Conservation (phyloP, 2,113 vertebrate genomes). For the Oxyura jamaicensis region DNA sequence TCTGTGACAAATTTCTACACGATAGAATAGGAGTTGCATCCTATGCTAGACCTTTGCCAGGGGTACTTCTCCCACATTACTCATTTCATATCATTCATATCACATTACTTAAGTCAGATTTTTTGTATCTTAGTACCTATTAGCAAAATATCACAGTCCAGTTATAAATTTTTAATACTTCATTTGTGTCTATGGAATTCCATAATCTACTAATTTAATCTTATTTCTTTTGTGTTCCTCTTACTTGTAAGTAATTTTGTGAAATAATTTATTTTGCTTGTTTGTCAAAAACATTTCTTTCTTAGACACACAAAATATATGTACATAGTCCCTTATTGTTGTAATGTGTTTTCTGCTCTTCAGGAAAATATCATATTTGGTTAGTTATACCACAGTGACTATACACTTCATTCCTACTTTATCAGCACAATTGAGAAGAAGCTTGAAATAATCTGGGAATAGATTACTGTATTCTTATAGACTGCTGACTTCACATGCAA, state of each 20-base stretch:
- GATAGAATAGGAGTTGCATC: accelerated
- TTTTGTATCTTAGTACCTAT: background rate
- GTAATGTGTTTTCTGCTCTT: background rate
- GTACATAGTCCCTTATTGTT: too few species aligned
- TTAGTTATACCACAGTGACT: background rate
- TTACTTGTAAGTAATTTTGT: background rate
- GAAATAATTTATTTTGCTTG: background rate
- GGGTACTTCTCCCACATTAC: background rate
- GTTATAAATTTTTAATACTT: background rate
- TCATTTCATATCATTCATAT: background rate
- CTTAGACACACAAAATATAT: background rate
- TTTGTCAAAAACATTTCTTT: background rate
- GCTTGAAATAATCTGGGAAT: background rate
- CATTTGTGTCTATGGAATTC: background rate
- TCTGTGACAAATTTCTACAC: background rate
- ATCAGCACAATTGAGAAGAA: background rate
- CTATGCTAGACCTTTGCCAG: background rate
- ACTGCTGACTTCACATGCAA: background rate
- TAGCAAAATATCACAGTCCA: background rate
- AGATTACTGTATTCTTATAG: background rate
- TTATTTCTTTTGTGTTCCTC: background rate
- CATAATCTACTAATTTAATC: background rate
- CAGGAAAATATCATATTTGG: background rate
- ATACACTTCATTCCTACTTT: background rate
- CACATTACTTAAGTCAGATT: background rate